phyloP scores from a whole-genome alignment of 2,113 vertebrate genomes.

The Rhinoderma darwinii region DNA sequence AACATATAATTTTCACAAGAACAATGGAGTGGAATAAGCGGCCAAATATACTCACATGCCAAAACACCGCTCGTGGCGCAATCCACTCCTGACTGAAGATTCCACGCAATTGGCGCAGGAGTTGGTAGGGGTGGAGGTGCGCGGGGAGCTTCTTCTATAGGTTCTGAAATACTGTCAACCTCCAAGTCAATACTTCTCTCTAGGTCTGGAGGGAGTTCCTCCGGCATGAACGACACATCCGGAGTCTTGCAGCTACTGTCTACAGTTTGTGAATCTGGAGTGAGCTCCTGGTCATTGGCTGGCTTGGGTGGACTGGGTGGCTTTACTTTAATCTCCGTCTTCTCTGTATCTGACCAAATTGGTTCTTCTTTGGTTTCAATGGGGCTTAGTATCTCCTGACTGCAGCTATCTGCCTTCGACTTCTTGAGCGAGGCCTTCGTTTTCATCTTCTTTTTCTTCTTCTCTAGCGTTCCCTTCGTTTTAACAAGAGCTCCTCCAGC shows the following conservation, averaged over 20 bases:
- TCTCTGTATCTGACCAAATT: conserved; percentile 70
- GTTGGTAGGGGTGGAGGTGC: conserved; percentile 69
- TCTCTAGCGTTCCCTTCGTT: conserved; percentile 49
- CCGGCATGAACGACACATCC: conserved; percentile 80
- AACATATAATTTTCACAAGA: background rate
- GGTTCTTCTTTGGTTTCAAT: conserved; percentile 63
- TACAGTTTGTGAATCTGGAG: conserved; percentile 89
- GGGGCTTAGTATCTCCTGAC: conserved; percentile 64
- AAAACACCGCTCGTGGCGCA: conserved; percentile 89
- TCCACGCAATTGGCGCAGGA: conserved; percentile 84
- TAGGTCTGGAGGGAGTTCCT: conserved; percentile 66
- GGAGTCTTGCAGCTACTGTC: conserved; percentile 92
- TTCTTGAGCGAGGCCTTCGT: conserved; percentile 68
- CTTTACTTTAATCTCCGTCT: conserved; percentile 69
- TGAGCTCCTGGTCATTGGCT: conserved; percentile 76
- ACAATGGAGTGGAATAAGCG: background rate
- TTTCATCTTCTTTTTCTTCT: conserved; percentile 66
- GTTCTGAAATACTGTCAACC: conserved; percentile 66
- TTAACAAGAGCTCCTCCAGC: conserved; percentile 25
- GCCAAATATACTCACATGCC: conserved; percentile 78
- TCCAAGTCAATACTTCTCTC: conserved; percentile 55
- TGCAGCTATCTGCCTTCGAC: conserved; percentile 73
- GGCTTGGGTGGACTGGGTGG: conserved; percentile 71
- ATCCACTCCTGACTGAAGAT: conserved; percentile 87
- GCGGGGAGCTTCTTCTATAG: conserved; percentile 61